Conservation (phyloP, 53 echinoderm and acorn worm genomes). For the Holothuria leucospilota region DNA sequence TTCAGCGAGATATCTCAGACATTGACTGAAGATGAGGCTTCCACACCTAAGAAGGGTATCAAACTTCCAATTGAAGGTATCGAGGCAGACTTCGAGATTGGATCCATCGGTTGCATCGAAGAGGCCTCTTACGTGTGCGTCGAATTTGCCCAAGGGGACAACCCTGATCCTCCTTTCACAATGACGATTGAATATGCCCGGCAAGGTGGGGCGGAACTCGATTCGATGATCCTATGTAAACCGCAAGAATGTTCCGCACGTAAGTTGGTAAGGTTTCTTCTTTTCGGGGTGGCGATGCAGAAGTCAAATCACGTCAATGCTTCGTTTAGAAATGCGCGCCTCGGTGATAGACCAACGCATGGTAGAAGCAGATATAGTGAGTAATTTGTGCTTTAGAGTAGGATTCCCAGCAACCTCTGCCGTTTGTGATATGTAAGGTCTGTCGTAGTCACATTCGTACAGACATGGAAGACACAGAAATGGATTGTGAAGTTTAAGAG, state of each 20-base stretch:
- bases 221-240: constrained; percentile 18
- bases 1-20: constrained; percentile 10
- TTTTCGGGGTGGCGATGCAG: too few species aligned
- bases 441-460: too few species aligned
- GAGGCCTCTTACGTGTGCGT: constrained; percentile 32
- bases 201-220: background rate
- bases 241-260: constrained; percentile 20
- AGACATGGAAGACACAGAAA: too few species aligned
- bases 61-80: background rate
- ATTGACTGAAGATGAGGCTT: background rate
- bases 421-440: too few species aligned
- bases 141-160: constrained; percentile 27
- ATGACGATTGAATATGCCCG: constrained; percentile 11
- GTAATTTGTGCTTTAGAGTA: too few species aligned
- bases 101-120: constrained; percentile 22
- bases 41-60: background rate
- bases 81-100: constrained; percentile 21
- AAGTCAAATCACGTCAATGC: too few species aligned
- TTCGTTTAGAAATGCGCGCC: too few species aligned
- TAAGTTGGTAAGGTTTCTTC: background rate
- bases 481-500: too few species aligned
- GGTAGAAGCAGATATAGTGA: too few species aligned
- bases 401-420: too few species aligned
- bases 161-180: constrained; percentile 32
- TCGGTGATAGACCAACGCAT: too few species aligned